A percentile compares a stretch with the other conserved stretches of the same genome.
Conservation (phyloP, 2,797 vertebrate species). For the Darevskia nairensis region DNA sequence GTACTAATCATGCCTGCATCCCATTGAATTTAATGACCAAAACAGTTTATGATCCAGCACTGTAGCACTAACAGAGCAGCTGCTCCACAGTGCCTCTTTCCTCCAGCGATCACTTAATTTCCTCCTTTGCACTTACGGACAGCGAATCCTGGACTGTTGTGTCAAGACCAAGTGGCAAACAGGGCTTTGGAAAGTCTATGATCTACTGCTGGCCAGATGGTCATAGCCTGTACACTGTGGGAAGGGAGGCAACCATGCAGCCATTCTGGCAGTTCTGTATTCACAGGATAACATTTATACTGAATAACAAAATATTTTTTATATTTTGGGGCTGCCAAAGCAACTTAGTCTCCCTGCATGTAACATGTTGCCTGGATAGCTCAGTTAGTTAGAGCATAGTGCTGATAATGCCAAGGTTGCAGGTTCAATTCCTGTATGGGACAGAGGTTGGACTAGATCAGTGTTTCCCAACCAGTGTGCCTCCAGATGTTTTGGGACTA, state of each 20-base stretch:
- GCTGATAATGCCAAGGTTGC: no score
- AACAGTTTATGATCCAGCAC: conserved; percentile 7
- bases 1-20: background rate
- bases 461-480: no score
- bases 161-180: background rate
- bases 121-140: background rate
- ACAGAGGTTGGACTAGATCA: no score
- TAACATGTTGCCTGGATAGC: background rate
- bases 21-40: background rate
- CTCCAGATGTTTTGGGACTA: no score
- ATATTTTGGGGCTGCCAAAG: background rate
- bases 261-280: background rate
- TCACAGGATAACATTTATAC: background rate
- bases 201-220: background rate
- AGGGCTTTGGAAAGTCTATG: background rate
- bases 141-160: conserved; percentile 1
- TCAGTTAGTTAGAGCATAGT: no score
- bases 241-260: conserved; percentile 5
- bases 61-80: background rate
- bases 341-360: background rate
- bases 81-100: background rate
- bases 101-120: conserved; percentile 4
- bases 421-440: no score
- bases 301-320: no score
- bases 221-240: background rate